phyloP scores from a whole-genome alignment of 2,113 vertebrate species.

The Mustela nigripes region DNA sequence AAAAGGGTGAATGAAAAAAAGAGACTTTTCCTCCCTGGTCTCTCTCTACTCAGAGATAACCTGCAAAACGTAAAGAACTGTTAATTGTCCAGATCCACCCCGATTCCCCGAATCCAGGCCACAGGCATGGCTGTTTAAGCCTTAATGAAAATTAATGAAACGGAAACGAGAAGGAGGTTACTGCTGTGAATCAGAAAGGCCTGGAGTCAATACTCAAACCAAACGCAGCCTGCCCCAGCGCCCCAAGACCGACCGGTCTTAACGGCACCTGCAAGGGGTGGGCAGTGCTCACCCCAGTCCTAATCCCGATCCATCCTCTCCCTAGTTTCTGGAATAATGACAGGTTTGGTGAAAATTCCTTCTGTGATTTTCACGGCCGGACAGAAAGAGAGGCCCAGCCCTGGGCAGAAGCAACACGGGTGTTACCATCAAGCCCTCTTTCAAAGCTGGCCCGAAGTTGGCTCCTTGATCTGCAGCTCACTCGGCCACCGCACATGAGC shows the following conservation, averaged over 20 bases:
- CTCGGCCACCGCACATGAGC: not conserved
- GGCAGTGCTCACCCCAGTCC: not conserved
- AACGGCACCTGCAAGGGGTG: not conserved
- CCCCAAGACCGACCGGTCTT: not conserved
- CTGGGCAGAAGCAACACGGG: not conserved
- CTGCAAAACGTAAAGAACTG: slow-evolving; percentile 52
- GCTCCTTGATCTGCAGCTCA: not conserved
- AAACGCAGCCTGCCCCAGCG: not conserved
- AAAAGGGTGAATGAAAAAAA: not conserved
- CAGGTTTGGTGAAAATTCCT: not conserved
- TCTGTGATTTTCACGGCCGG: not conserved
- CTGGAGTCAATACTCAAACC: slow-evolving; percentile 26
- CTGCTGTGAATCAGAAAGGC: slow-evolving; percentile 20
- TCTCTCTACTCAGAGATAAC: slow-evolving; percentile 46
- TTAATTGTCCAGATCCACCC: slow-evolving; percentile 60
- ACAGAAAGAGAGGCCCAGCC: not conserved
- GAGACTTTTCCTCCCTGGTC: not conserved
- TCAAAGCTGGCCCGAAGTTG: not conserved
- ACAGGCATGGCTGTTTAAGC: slow-evolving; percentile 43
- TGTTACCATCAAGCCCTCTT: not conserved
- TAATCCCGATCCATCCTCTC: not conserved
- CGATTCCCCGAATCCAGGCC: slow-evolving; percentile 42
- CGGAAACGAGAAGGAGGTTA: slow-evolving; percentile 10
- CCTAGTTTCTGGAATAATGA: not conserved
- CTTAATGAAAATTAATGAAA: slow-evolving; percentile 68